A percentile compares a stretch with the other conserved stretches of the same genome.
These are phyloP conservation scores for Dendrolimus pini DNA, from an alignment of 2,888 invertebrate genomes.

Conservation along the genomic window DNA sequence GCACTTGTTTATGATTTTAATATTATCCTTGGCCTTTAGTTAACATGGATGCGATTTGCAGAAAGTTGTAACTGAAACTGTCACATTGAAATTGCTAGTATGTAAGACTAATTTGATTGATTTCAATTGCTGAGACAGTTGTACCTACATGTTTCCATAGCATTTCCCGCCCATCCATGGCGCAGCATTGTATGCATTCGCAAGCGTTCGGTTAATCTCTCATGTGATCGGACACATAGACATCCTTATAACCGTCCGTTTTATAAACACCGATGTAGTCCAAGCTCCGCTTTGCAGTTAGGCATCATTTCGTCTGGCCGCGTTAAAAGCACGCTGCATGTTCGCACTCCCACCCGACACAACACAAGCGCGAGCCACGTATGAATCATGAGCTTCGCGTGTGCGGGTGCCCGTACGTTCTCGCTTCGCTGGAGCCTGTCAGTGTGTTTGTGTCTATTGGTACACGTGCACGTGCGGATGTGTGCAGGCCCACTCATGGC, in stretches of 20 bases:
- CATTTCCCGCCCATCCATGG: constrained; percentile 65
- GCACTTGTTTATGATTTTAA: no score
- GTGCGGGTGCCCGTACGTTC: constrained; percentile 59
- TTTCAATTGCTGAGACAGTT: constrained; percentile 39
- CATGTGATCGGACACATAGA: constrained; percentile 67
- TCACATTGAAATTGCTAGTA: no score
- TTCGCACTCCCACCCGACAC: constrained; percentile 74
- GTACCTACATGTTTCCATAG: constrained; percentile 38
- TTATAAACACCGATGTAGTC: constrained; percentile 61
- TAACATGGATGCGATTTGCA: no score
- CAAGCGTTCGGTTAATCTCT: constrained; percentile 72
- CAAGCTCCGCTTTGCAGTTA: constrained; percentile 60
- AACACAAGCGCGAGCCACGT: constrained; percentile 59
- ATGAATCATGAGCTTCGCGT: constrained; percentile 56
- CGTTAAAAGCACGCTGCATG: constrained; percentile 73
- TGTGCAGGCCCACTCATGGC: constrained; percentile 72
- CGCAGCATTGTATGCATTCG: constrained; percentile 63
- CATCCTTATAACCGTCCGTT: constrained; percentile 61
- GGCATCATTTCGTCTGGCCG: constrained; percentile 72
- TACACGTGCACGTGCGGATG: constrained; percentile 55
- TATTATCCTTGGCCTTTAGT: constrained; percentile 4
- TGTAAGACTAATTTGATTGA: constrained; percentile 29
- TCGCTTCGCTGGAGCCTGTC: constrained; percentile 65
- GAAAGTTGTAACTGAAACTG: no score
- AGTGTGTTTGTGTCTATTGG: constrained; percentile 67